Percentiles rank a stretch among this genome's conserved stretches.
phyloP scores from a whole-genome alignment of 2,888 invertebrate genomes.

The Conomelus anceps region DNA sequence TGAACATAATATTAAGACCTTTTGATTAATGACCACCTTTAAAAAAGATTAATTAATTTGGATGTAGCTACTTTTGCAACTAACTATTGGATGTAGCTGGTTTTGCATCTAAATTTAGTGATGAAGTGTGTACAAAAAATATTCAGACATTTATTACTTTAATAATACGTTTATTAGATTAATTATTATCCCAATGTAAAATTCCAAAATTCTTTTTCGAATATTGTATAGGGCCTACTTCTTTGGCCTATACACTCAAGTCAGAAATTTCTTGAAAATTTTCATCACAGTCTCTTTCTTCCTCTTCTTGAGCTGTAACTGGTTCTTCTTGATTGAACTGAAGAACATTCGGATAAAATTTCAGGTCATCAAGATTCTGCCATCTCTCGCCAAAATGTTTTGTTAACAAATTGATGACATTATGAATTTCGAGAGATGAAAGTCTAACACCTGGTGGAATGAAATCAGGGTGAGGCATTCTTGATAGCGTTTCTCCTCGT shows the following conservation, averaged over 20 bases:
- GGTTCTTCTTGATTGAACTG: conserved; percentile 1
- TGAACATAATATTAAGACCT: background rate
- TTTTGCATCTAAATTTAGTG: background rate
- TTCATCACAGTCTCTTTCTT: background rate
- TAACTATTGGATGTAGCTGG: background rate
- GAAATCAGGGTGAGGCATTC: conserved; percentile 2
- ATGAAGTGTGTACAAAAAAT: background rate
- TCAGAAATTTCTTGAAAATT: conserved; percentile 4
- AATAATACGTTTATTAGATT: background rate
- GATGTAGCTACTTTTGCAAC: background rate
- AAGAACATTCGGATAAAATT: conserved; percentile 8
- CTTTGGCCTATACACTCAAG: conserved; percentile 1
- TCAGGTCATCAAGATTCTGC: background rate
- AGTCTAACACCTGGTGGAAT: background rate
- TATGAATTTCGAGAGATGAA: background rate
- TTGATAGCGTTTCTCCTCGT: background rate
- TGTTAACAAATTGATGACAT: background rate
- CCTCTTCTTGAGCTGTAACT: background rate
- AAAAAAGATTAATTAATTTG: background rate
- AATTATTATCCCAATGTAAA: background rate
- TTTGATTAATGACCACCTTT: background rate
- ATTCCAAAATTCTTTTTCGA: background rate
- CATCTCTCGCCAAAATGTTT: conserved; percentile 17
- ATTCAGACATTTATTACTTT: background rate
- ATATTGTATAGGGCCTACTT: background rate